Percentiles rank a stretch among this genome's conserved stretches.
Evolutionary conservation across 2,797 vertebrate species (phyloP).

Genomic region (Poliocrania exsul): DNA sequence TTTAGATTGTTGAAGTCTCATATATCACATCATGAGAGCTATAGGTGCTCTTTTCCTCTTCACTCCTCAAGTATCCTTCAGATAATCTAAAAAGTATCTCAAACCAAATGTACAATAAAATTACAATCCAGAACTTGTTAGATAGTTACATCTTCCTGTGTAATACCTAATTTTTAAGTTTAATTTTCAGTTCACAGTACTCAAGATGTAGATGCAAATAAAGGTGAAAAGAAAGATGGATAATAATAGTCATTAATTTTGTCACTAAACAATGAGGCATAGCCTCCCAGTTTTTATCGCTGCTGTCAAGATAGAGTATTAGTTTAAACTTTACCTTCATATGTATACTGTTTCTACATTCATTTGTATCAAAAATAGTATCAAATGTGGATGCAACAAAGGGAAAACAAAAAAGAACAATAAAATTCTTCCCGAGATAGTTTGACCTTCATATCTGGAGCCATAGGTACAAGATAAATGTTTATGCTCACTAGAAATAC

Average conservation of each 20-base stretch:
- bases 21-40: background rate
- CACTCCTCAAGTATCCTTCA: background rate
- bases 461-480: background rate
- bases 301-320: constrained; percentile 50
- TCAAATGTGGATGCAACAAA: background rate
- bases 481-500: background rate
- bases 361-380: constrained; percentile 22
- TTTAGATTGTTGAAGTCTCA: background rate
- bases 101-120: background rate
- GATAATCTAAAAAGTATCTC: background rate
- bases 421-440: background rate
- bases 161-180: constrained; percentile 12
- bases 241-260: constrained; percentile 71
- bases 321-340: constrained; percentile 25
- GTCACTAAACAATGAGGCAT: constrained; percentile 69
- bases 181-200: constrained; percentile 48
- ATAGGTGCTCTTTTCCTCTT: background rate
- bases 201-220: constrained; percentile 47
- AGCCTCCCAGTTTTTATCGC: constrained; percentile 59
- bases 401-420: background rate
- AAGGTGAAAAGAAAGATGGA: constrained; percentile 64
- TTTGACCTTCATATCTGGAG: background rate
- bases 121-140: constrained; percentile 13
- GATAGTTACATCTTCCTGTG: background rate
- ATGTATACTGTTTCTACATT: constrained; percentile 6